Conservation (phyloP, 2,113 vertebrate genomes). For the Canis aureus region DNA sequence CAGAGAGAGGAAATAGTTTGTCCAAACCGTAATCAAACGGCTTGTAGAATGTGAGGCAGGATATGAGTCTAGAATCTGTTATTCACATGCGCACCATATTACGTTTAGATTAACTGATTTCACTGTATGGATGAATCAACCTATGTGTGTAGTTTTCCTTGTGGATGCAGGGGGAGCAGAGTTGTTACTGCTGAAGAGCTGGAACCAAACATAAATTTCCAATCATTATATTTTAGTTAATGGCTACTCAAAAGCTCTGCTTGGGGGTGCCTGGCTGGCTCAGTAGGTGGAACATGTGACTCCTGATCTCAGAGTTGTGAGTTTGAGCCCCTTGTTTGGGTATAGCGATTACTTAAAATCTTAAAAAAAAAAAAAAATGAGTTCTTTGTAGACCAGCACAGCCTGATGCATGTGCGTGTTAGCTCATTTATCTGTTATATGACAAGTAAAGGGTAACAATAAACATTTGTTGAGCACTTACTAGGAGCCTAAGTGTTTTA, state of each 20-base stretch:
- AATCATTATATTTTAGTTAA: neutral
- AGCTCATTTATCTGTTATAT: neutral
- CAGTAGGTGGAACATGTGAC: neutral
- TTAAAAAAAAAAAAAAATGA: neutral
- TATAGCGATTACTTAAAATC: neutral
- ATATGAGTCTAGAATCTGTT: neutral
- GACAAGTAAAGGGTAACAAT: neutral
- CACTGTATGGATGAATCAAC: neutral
- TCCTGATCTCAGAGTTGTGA: neutral
- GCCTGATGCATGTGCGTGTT: neutral
- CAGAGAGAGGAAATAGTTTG: neutral
- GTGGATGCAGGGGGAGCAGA: neutral
- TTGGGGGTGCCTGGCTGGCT: neutral
- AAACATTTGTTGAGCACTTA: neutral
- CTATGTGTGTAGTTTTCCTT: neutral
- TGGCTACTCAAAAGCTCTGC: neutral
- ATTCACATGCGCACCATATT: neutral
- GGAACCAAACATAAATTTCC: neutral
- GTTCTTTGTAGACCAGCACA: neutral
- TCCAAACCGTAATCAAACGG: neutral
- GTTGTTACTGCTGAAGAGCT: neutral
- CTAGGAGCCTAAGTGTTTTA: neutral
- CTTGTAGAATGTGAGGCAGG: neutral
- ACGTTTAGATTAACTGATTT: neutral
- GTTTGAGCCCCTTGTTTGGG: neutral